Conservation (phyloP, 2,797 vertebrate genomes). For the Discoglossus pictus region DNA sequence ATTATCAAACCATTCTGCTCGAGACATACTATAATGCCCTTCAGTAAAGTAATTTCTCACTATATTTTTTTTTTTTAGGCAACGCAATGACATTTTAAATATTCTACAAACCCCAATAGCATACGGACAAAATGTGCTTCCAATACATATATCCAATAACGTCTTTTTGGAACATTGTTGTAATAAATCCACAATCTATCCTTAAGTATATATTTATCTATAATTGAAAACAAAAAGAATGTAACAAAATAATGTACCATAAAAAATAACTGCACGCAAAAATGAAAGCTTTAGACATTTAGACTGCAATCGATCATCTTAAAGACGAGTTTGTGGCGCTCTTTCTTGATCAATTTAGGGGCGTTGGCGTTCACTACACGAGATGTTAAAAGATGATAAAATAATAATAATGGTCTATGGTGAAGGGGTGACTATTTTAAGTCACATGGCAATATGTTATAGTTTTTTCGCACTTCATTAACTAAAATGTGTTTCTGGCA, state of each 20-base stretch:
- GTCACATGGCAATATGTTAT: constrained; percentile 15
- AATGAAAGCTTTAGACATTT: constrained; percentile 10
- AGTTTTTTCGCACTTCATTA: constrained; percentile 33
- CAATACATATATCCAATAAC: constrained; percentile 22
- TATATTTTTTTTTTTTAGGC: constrained; percentile 33
- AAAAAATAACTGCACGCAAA: constrained; percentile 11
- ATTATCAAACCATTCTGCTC: constrained; percentile 40
- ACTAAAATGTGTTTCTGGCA: constrained; percentile 12
- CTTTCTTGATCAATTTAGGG: too few relatives aligned
- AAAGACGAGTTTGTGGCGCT: too few relatives aligned
- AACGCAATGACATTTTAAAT: constrained; percentile 36
- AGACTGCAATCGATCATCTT: too few relatives aligned
- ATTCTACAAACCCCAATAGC: constrained; percentile 24
- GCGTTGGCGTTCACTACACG: too few relatives aligned
- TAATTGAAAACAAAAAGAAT: constrained; percentile 8
- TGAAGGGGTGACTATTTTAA: constrained; percentile 1
- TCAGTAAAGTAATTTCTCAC: constrained; percentile 33
- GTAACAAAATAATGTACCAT: constrained; percentile 9
- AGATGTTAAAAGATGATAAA: constrained; percentile 25
- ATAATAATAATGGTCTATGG: constrained; percentile 10
- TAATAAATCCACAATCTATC: constrained; percentile 28
- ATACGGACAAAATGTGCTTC: constrained; percentile 38
- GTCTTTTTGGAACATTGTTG: constrained; percentile 27
- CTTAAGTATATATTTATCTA: not conserved
- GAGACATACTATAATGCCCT: constrained; percentile 20